phyloP scores from a whole-genome alignment of 2,888 invertebrate species.

The Sminthurinus aureus region DNA sequence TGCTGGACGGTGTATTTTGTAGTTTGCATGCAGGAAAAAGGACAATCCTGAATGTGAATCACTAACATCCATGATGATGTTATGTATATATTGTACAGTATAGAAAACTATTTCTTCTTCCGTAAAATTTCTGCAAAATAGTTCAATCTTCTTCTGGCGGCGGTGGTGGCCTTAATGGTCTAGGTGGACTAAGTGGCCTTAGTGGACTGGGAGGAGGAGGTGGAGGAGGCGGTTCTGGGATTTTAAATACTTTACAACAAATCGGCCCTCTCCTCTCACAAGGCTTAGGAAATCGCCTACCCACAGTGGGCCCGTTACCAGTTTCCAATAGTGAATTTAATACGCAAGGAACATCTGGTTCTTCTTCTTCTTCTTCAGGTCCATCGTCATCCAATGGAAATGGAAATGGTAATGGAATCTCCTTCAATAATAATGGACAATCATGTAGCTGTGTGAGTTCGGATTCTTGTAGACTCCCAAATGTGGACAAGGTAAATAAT shows the following conservation, averaged over 20 bases:
- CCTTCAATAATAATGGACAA: not conserved
- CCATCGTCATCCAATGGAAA: not conserved
- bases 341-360: conserved; percentile 29
- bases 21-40: not conserved
- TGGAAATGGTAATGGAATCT: conserved; percentile 12
- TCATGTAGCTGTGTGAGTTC: conserved; percentile 41
- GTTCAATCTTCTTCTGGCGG: conserved; percentile 12
- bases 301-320: conserved; percentile 14
- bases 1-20: too few relatives aligned
- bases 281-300: conserved; percentile 22
- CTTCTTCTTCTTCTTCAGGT: not conserved
- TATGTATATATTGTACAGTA: not conserved
- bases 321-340: conserved; percentile 28
- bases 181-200: too few relatives aligned
- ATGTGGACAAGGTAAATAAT: conserved; percentile 36
- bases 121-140: not conserved
- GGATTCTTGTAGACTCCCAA: conserved; percentile 44
- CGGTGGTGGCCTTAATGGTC: conserved; percentile 10
- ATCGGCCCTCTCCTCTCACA: conserved; percentile 18
- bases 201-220: not conserved
- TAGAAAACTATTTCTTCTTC: too few relatives aligned
- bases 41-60: not conserved
- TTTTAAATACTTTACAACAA: not conserved
- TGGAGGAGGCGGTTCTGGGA: conserved; percentile 36
- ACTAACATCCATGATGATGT: not conserved